These are phyloP conservation scores for Ceryle rudis DNA, from an alignment of 2,797 vertebrate species.

Conservation along the genomic window DNA sequence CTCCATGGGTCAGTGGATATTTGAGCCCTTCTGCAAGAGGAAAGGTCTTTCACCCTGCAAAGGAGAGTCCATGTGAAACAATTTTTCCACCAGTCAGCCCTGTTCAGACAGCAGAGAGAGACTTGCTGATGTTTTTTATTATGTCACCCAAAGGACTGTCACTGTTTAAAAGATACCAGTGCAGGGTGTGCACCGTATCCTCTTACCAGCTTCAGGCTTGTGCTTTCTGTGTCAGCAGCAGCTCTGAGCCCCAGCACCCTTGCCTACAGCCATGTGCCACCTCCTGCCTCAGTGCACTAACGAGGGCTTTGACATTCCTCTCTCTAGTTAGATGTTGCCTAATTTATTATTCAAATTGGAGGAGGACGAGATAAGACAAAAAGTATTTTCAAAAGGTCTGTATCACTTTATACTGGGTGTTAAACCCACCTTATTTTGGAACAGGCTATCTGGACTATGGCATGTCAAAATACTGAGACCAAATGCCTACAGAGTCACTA, in stretches of 20 bases:
- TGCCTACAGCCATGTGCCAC: background rate
- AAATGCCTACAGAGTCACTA: background rate
- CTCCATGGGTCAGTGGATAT: background rate
- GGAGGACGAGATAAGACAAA: background rate
- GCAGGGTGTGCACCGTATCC: background rate
- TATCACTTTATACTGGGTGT: background rate
- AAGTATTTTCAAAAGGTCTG: background rate
- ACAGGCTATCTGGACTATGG: background rate
- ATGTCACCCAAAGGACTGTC: background rate
- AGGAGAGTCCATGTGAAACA: fast-evolving
- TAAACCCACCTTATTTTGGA: background rate
- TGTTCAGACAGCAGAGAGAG: background rate
- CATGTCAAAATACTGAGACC: background rate
- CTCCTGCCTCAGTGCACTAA: background rate
- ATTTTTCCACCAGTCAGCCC: background rate
- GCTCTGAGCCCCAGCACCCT: background rate
- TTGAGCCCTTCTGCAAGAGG: background rate
- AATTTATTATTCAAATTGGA: background rate
- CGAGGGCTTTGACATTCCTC: background rate
- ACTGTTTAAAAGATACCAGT: background rate
- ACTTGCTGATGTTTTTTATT: background rate
- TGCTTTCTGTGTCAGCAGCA: background rate
- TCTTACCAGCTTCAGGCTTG: background rate
- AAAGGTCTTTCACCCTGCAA: fast-evolving
- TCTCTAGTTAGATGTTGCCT: background rate